phyloP scores from a whole-genome alignment of 2,113 vertebrate species.

The Columba livia region DNA sequence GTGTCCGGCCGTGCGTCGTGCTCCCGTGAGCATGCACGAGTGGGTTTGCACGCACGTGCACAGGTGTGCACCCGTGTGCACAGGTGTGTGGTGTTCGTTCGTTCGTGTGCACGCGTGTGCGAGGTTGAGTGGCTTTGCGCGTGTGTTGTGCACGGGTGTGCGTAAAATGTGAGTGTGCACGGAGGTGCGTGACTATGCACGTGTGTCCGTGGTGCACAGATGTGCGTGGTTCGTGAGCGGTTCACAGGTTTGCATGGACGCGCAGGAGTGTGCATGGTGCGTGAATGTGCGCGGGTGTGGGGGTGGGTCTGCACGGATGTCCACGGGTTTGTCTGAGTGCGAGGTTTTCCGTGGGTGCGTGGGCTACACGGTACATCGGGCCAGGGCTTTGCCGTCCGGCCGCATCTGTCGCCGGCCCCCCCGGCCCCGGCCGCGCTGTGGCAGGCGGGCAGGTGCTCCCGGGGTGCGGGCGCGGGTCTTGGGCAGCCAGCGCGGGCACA shows the following conservation, averaged over 20 bases:
- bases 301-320: fast-evolving
- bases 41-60: neutral
- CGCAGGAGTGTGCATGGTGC: neutral
- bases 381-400: neutral
- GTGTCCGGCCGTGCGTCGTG: neutral
- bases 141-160: no score
- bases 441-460: neutral
- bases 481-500: neutral
- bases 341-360: neutral
- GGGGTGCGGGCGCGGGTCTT: fast-evolving
- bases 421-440: neutral
- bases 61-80: neutral
- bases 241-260: neutral
- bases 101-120: neutral
- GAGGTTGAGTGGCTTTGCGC: neutral
- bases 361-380: neutral
- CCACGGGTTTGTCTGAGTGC: neutral
- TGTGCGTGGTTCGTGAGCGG: neutral
- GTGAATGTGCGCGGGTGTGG: neutral
- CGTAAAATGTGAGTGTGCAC: neutral
- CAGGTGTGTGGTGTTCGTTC: neutral
- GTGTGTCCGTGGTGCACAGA: no score
- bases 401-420: fast-evolving
- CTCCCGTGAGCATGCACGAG: no score
- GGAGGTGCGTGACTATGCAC: neutral